Conservation (phyloP, 2,888 invertebrate species). For the Apomyelois bistriatella region DNA sequence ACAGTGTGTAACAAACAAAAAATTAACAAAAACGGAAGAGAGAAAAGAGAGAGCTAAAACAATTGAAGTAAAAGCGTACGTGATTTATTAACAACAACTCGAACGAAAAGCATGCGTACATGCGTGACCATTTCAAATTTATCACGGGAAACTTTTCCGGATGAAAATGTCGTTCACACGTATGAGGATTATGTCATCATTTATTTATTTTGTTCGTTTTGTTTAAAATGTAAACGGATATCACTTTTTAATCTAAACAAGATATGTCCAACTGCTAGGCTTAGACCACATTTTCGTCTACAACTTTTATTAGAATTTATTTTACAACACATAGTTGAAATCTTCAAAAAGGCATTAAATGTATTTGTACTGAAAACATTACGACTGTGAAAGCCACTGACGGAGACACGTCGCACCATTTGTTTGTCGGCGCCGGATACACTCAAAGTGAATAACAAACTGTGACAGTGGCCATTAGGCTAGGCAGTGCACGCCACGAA, state of each 20-base stretch:
- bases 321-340: neutral
- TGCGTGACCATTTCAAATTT: slow-evolving; percentile 13
- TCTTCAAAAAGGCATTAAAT: neutral
- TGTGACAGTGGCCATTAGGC: slow-evolving; percentile 6
- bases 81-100: slow-evolving; percentile 5
- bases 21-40: neutral
- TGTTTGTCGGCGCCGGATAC: slow-evolving; percentile 34
- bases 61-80: slow-evolving; percentile 13
- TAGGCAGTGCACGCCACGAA: neutral
- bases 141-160: neutral
- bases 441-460: slow-evolving; percentile 49
- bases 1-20: too few species aligned
- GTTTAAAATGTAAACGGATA: neutral
- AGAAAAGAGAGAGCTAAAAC: slow-evolving; percentile 3
- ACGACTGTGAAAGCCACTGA: neutral
- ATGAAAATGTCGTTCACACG: neutral
- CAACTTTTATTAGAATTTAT: too few species aligned
- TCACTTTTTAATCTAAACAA: too few species aligned
- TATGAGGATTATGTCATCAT: neutral
- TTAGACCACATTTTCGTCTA: too few species aligned
- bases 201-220: neutral
- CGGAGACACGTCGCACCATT: slow-evolving; percentile 23
- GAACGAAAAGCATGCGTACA: slow-evolving; percentile 11
- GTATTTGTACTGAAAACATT: neutral
- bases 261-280: too few species aligned